Conservation (phyloP, 2,113 vertebrate species). For the Kryptolebias marmoratus region DNA sequence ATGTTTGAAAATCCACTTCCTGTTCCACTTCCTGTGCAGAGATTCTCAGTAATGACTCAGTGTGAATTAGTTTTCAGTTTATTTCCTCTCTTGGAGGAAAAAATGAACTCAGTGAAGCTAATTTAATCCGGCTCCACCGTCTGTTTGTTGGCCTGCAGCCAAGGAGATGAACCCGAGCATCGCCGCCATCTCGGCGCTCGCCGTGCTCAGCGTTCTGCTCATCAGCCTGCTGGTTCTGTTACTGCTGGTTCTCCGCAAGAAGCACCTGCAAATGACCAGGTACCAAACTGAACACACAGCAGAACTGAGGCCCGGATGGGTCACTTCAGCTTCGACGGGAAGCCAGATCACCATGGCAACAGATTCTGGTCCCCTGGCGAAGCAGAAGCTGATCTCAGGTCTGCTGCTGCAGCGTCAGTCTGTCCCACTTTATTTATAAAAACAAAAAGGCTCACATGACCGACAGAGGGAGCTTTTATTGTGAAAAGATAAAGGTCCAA, state of each 20-base stretch:
- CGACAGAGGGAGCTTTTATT: too few relatives aligned
- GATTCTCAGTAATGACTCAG: too few relatives aligned
- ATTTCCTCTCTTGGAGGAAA: too few relatives aligned
- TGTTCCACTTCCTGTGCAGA: too few relatives aligned
- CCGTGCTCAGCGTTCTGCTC: constrained; percentile 90
- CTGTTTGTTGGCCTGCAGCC: constrained; percentile 71
- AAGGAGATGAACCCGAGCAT: constrained; percentile 93
- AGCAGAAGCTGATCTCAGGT: too few relatives aligned
- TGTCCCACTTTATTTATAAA: too few relatives aligned
- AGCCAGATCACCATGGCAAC: background rate
- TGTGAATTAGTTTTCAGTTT: too few relatives aligned
- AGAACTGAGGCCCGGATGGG: background rate
- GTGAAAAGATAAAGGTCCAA: too few relatives aligned
- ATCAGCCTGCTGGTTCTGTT: constrained; percentile 90
- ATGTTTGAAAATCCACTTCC: too few relatives aligned
- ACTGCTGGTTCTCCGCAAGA: constrained; percentile 90
- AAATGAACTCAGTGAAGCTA: too few relatives aligned
- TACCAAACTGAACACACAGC: constrained; percentile 6
- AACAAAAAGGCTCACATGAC: too few relatives aligned
- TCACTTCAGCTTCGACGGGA: background rate
- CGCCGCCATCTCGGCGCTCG: constrained; percentile 91
- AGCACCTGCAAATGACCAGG: constrained; percentile 91
- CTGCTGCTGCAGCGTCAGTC: too few relatives aligned
- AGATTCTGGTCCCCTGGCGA: background rate
- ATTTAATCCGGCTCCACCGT: background rate